Evolutionary conservation across 2,888 invertebrate genomes (phyloP), one percentile per base, ranked within the genome.

Genomic region (Lamproptera curius): DNA sequence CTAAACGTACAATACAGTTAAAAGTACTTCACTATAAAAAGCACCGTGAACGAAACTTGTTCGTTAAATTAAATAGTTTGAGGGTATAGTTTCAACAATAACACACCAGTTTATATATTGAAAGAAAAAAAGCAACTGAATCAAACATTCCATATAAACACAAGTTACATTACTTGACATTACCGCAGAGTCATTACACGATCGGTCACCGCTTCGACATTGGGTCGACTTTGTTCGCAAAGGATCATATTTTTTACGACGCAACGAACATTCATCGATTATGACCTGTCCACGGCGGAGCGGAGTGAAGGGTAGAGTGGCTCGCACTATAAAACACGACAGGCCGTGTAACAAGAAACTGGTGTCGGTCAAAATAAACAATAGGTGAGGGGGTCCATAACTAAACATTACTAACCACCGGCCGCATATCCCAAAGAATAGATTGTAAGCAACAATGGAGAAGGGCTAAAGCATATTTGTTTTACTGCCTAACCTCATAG

Each of bases 381-480:
- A 31, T 11, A 8, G 23, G 23, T 4, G 8, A 23, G 23, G 23
- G n/a, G n/a, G 10, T 28, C n/a, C 9, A n/a, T 28, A 28, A 10
- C 31, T 11, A 31, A 11, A 31, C 28, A 28, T 28, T 28, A 28
- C 10, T n/a, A 6, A 6, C 28, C n/a, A 28, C 28, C 28, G 2
- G n/a, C 28, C n/a, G 28, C 9, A 10, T 28, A 10, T 6, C 4
- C 6, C 9, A n/a, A 28, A 10, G 28, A 28, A 28, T 28, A 28
- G 28, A 28, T 9, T 5, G 10, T 28, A 11, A n/a, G 16, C 41
- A 28, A 13, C 73, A 81, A 76, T 72, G 60, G 50, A 51, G 53
- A 60, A 62, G n/a, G n/a, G 67, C 76, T 70, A 74, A 73, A 65
- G 62, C 68, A 66, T 77, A 82, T 82, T 81, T 76, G 76, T 73